Evolutionary conservation across 1,140 invertebrate species (phyloP), one percentile per base, ranked within the genome.

Genomic region (Meteorus sp.): DNA sequence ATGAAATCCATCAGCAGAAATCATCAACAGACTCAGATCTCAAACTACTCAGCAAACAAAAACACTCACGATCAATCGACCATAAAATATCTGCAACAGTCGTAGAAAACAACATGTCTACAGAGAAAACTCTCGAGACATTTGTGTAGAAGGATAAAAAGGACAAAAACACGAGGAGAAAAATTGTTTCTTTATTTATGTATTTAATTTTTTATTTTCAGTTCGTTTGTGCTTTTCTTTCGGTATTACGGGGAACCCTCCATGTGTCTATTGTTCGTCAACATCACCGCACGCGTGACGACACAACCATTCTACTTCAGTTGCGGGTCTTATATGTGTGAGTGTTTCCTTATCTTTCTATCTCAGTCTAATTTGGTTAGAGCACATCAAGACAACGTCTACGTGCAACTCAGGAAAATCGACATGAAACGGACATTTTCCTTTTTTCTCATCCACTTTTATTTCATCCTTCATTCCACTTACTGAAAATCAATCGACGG

Each of bases 321-420:
- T n/a, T n/a, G n/a, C n/a, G n/a, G n/a, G n/a, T n/a, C n/a, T n/a
- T n/a, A n/a, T n/a, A n/a, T n/a, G n/a, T n/a, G n/a, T n/a, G n/a
- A n/a, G n/a, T n/a, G n/a, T n/a, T n/a, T n/a, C n/a, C n/a, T n/a
- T n/a, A 47, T 27, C 19, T 25, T 8, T 20, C 47, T 39, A 20
- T n/a, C 33, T 56, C 37, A 23, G 8, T 56, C 58, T 72, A 72
- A 72, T 69, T 67, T 67, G 54, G 64, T 73, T 73, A 73, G 60
- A 63, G 70, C 65, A 53, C 56, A 64, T 13, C 27, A 37, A 27
- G 39, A 45, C 53, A 44, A 60, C 60, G 54, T 60, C 48, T 62
- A 57, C 55, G 48, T 63, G 54, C 57, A 56, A 17, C 44, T 45
- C 25, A 50, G 55, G 29, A 51, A 54, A 67, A 66, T 60, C 53